These are phyloP conservation scores for Monoplex corrugatus DNA, from an alignment of 2,888 invertebrate species.

Conservation along the genomic window DNA sequence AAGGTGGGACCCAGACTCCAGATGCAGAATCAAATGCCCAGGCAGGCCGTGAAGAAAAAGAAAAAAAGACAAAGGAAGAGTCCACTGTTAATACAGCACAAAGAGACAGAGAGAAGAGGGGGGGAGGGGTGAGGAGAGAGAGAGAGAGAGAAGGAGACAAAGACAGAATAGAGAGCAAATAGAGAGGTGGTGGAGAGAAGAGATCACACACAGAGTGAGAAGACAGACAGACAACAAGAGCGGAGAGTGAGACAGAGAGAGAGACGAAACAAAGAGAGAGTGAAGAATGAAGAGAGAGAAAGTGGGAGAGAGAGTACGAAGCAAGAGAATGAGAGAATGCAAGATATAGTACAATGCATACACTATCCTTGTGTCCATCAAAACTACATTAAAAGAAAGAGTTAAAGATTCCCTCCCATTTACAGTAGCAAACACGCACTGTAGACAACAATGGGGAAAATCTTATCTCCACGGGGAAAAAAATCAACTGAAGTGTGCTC, in stretches of 20 bases:
- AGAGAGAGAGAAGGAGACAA: background rate
- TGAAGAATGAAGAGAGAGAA: background rate
- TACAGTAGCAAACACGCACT: too few relatives aligned
- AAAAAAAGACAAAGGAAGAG: background rate
- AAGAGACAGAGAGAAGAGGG: too few relatives aligned
- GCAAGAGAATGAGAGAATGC: conserved; percentile 37
- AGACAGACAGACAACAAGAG: too few relatives aligned
- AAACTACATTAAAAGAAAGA: background rate
- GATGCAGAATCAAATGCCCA: too few relatives aligned
- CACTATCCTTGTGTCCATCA: background rate
- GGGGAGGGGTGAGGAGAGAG: too few relatives aligned
- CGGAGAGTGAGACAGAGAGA: background rate
- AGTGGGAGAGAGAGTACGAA: conserved; percentile 32
- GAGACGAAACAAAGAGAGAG: background rate
- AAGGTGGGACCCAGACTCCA: too few relatives aligned
- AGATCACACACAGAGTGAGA: background rate
- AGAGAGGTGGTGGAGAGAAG: background rate
- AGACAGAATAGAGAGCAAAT: background rate
- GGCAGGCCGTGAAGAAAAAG: too few relatives aligned
- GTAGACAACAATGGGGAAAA: too few relatives aligned
- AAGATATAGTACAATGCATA: background rate
- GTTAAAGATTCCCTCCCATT: too few relatives aligned
- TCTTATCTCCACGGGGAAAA: too few relatives aligned
- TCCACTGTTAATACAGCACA: too few relatives aligned
- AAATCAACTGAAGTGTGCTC: too few relatives aligned